These are phyloP conservation scores for Cheirogaleus major DNA, from an alignment of 2,797 vertebrate species.

Conservation along the genomic window DNA sequence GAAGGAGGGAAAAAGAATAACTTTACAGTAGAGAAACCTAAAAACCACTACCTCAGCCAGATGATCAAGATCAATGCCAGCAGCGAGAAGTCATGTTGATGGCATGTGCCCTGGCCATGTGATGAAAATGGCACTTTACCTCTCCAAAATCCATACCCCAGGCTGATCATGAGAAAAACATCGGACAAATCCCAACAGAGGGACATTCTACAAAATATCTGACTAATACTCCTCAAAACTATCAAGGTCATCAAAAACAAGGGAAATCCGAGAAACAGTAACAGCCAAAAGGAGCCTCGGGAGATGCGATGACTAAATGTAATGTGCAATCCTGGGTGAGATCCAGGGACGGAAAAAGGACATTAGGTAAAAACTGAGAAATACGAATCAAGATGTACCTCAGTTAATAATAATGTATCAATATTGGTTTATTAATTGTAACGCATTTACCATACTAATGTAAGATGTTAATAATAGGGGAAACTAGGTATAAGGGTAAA, in stretches of 20 bases:
- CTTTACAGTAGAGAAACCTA: not conserved
- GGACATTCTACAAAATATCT: not conserved
- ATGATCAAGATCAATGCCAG: not conserved
- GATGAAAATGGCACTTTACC: too few relatives aligned
- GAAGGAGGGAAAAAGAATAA: too few relatives aligned
- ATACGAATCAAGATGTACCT: not conserved
- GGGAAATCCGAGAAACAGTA: not conserved
- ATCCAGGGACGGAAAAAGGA: not conserved
- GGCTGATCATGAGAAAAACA: too few relatives aligned
- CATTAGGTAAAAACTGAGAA: not conserved
- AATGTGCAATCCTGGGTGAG: not conserved
- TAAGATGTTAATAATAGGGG: not conserved
- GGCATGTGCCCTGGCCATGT: not conserved
- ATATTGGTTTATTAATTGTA: too few relatives aligned
- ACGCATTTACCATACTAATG: not conserved
- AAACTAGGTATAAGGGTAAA: not conserved
- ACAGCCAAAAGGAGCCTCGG: not conserved
- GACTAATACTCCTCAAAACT: not conserved
- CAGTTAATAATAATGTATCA: not conserved
- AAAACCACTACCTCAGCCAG: not conserved
- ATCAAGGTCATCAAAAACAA: too few relatives aligned
- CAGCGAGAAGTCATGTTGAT: not conserved
- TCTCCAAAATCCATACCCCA: too few relatives aligned
- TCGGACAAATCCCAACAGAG: not conserved
- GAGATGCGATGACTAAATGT: too few relatives aligned